Conservation (phyloP, 2,113 vertebrate genomes). For the Pungitius pungitius region DNA sequence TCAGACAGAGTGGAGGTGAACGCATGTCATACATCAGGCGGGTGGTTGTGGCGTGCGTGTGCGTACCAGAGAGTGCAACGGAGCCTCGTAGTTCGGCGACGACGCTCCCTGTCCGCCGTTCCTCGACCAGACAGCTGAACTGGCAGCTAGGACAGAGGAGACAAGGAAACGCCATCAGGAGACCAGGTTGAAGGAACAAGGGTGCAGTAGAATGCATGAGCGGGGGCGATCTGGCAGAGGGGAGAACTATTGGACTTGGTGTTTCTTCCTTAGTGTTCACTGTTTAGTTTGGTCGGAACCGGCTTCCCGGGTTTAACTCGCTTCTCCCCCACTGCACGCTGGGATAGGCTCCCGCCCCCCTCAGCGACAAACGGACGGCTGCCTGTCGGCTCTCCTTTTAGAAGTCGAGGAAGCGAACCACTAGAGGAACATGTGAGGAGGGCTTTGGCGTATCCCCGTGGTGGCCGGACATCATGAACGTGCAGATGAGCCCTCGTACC, state of each 20-base stretch:
- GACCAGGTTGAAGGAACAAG: background rate
- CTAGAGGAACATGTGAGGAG: slow-evolving; percentile 35
- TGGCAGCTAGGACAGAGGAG: slow-evolving; percentile 63
- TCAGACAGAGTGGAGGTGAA: background rate
- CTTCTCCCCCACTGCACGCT: slow-evolving; percentile 20
- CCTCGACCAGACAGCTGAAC: slow-evolving; percentile 76
- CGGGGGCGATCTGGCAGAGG: background rate
- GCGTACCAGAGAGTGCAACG: slow-evolving; percentile 74
- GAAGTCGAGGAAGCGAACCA: slow-evolving; percentile 37
- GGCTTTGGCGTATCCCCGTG: slow-evolving; percentile 39
- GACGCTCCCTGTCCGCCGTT: slow-evolving; percentile 73
- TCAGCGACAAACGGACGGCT: slow-evolving; percentile 2
- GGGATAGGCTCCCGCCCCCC: slow-evolving; percentile 4
- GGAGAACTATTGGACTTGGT: background rate
- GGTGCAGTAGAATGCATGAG: background rate
- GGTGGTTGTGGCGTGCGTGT: no score
- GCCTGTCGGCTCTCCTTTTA: no score
- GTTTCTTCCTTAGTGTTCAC: background rate
- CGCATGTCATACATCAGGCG: background rate
- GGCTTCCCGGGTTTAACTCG: no score
- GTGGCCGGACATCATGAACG: slow-evolving; percentile 38
- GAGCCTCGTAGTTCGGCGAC: slow-evolving; percentile 76
- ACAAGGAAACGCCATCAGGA: slow-evolving; percentile 22
- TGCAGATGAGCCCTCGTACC: slow-evolving; percentile 45
- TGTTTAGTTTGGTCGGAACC: background rate